Evolutionary conservation across 2,797 vertebrate species (phyloP).

Genomic region (Balearica regulorum): DNA sequence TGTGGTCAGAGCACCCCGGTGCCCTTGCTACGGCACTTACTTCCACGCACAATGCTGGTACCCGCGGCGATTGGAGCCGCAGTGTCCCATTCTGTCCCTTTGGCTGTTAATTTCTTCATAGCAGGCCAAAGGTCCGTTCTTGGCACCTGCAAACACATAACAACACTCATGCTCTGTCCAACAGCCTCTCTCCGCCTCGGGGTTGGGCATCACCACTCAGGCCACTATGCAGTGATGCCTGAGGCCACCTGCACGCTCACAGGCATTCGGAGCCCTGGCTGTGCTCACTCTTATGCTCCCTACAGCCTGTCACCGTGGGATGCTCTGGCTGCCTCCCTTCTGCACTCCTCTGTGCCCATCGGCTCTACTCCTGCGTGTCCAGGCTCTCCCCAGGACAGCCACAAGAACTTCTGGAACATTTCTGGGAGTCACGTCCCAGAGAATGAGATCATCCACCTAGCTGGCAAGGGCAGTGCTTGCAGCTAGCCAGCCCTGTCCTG

Average conservation of each 20-base stretch:
- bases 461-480: not conserved
- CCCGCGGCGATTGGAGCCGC: not conserved
- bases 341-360: not conserved
- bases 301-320: not conserved
- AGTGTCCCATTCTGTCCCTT: not conserved
- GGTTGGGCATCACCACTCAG: not conserved
- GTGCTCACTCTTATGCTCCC: not conserved
- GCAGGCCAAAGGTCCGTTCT: not conserved
- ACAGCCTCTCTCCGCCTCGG: not conserved
- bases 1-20: not conserved
- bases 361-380: not conserved
- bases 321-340: not conserved
- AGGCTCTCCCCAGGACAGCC: not conserved
- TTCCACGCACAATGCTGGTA: not conserved
- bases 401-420: not conserved
- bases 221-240: not conserved
- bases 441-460: not conserved
- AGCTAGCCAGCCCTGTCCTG: not conserved
- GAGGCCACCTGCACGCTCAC: rapidly evolving
- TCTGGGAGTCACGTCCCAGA: not conserved
- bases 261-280: not conserved
- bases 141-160: not conserved
- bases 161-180: not conserved
- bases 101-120: not conserved
- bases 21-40: not conserved